Evolutionary conservation across 2,113 vertebrate genomes (phyloP).

Genomic region (Aegotheles bennettii): DNA sequence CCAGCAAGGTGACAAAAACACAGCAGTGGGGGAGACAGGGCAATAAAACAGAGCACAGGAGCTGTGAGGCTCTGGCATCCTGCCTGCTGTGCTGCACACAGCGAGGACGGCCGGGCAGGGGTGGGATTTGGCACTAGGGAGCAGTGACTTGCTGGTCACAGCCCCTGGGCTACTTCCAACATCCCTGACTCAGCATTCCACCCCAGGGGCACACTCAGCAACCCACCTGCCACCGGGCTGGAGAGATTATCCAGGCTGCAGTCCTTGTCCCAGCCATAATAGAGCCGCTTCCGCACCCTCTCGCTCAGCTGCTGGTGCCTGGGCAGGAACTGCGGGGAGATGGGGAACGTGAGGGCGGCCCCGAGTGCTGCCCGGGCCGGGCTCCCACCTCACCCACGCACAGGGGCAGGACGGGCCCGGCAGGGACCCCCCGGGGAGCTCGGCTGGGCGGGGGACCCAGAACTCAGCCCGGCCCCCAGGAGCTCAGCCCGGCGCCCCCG

Average conservation of each 20-base stretch:
- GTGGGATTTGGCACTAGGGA: conserved; percentile 14
- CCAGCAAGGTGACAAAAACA: background rate
- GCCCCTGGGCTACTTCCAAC: background rate
- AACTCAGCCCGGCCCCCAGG: no score
- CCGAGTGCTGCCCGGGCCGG: accelerated
- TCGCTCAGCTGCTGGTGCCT: conserved; percentile 89
- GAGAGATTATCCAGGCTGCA: conserved; percentile 87
- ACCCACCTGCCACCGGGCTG: conserved; percentile 90
- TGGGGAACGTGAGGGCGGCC: background rate
- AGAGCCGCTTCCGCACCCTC: conserved; percentile 87
- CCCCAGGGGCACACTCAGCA: background rate
- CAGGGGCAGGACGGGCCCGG: accelerated
- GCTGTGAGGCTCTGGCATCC: background rate
- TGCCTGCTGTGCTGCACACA: background rate
- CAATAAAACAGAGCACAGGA: background rate
- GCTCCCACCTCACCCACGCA: accelerated
- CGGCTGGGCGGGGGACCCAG: no score
- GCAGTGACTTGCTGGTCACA: background rate
- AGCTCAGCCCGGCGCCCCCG: no score
- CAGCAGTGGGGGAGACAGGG: background rate
- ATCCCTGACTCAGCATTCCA: conserved; percentile 35
- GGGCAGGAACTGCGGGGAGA: conserved; percentile 82
- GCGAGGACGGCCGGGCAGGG: background rate
- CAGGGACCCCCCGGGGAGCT: no score
- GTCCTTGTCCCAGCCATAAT: conserved; percentile 91